These are phyloP conservation scores for Colaptes auratus DNA, from an alignment of 2,113 vertebrate species.

Conservation along the genomic window DNA sequence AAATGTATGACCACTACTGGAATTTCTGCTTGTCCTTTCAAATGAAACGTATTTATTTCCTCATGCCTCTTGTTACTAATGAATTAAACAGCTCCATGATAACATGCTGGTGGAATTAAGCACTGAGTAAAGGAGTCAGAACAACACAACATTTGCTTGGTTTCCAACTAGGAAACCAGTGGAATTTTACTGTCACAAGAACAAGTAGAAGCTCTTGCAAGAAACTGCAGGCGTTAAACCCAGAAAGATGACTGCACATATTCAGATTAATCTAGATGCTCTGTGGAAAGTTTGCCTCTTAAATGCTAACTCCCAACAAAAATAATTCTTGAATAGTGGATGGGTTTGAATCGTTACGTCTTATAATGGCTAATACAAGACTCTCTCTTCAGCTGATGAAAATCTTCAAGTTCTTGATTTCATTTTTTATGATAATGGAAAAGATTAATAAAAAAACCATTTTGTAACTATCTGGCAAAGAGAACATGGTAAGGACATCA, in stretches of 20 bases:
- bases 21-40: slow-evolving; percentile 41
- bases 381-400: not conserved
- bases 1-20: slow-evolving; percentile 9
- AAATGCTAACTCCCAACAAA: not conserved
- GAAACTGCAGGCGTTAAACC: not conserved
- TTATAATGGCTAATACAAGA: not conserved
- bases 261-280: not conserved
- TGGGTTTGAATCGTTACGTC: not conserved
- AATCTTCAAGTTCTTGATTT: not conserved
- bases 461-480: not conserved
- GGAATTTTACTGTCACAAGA: slow-evolving; percentile 7
- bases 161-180: slow-evolving; percentile 22
- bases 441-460: not conserved
- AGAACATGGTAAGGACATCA: not conserved
- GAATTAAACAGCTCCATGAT: not conserved
- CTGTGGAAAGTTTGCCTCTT: not conserved
- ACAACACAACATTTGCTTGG: slow-evolving; percentile 6
- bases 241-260: not conserved
- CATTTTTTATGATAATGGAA: not conserved
- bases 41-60: slow-evolving; percentile 26
- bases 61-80: not conserved
- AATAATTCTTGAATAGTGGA: not conserved
- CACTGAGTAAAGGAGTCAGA: not conserved
- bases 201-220: not conserved
- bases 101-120: slow-evolving; percentile 36